Evolutionary conservation across 2,113 vertebrate genomes (phyloP).

Genomic region (Lota lota): DNA sequence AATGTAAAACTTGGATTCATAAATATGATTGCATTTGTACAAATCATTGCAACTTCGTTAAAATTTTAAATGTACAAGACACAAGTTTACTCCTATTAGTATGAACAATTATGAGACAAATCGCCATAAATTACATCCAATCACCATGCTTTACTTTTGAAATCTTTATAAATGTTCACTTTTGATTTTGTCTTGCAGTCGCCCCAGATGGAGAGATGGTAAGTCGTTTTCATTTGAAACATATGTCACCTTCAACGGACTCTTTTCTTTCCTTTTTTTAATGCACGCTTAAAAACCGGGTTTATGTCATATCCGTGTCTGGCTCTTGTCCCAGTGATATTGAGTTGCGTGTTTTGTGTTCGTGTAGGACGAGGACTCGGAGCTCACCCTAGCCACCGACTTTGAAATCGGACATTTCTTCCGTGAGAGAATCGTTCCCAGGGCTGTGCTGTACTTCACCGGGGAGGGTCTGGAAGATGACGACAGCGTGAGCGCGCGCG

Average conservation of each 20-base stretch:
- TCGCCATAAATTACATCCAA: too few species aligned
- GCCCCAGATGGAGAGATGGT: constrained; percentile 90
- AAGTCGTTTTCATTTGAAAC: constrained; percentile 59
- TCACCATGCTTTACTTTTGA: too few species aligned
- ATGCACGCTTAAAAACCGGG: not conserved
- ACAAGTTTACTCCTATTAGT: too few species aligned
- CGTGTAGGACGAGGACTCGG: constrained; percentile 91
- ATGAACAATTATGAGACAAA: too few species aligned
- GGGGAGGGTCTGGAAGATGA: constrained; percentile 96
- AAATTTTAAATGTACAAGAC: too few species aligned
- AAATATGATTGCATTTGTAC: too few species aligned
- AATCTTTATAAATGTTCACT: not conserved
- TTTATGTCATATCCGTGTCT: not conserved
- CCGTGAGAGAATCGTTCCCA: constrained; percentile 92
- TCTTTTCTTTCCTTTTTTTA: not conserved
- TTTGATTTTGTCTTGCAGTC: constrained; percentile 66
- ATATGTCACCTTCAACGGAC: not conserved
- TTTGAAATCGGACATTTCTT: constrained; percentile 98
- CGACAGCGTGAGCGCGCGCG: constrained; percentile 82
- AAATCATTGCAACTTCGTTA: too few species aligned
- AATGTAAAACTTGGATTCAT: too few species aligned
- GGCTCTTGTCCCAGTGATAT: not conserved
- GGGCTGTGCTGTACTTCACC: constrained; percentile 96
- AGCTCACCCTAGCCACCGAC: constrained; percentile 89
- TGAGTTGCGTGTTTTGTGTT: constrained; percentile 8